Base-by-base conservation (phyloP, 2,797 vertebrate genomes). In the Schizothorax lantsangensis region DNA sequence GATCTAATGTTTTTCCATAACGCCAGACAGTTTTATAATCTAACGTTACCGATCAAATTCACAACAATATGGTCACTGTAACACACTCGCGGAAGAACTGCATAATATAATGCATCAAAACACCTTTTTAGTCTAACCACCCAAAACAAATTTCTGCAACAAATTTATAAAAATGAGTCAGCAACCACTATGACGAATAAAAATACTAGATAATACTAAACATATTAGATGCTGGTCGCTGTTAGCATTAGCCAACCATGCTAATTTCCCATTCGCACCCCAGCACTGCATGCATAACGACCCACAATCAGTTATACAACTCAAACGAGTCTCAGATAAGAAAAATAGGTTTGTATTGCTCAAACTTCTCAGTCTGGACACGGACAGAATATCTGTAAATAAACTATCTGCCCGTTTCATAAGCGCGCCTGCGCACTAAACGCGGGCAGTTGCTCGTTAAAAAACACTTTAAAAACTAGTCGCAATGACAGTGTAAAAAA, bases 341-440 rank as follows among this genome's bases (percentile, higher is more conserved):
- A 33, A 64, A 77, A 57, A 10, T 5, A 2, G n/a, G 3, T 23
- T n/a, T 26, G 10, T 3, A 38, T 40, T 30, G 17, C 4, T 57
- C 19, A 21, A 69, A 59, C 1, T 5, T 21, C 10, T 2, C 12
- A n/a, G 54, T 7, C 14, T 47, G 4, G 23, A 84, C 17, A 23
- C 11, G 0, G 5, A 72, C 64, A 47, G 1, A 15, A 33, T 9
- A 33, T 30, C 5, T 64, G 40, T 17, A 30, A 38, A 45, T 38
- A 17, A 40, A 68, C 26, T 8, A 40, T 9, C 40, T n/a, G 21
- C 21, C n/a, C 1, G 8, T 54, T 30, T 36, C 2, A 1, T 0
- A 43, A 38, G 2, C 6, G 84, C 84, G 84, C 84, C 30, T 85
- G 84, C 84, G 84, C 52, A 47, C 2, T 19, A 33, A 43, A 72